Evolutionary conservation across 2,113 vertebrate species (phyloP), one percentile per base, ranked within the genome.

Genomic region (Pygathrix nemaeus): DNA sequence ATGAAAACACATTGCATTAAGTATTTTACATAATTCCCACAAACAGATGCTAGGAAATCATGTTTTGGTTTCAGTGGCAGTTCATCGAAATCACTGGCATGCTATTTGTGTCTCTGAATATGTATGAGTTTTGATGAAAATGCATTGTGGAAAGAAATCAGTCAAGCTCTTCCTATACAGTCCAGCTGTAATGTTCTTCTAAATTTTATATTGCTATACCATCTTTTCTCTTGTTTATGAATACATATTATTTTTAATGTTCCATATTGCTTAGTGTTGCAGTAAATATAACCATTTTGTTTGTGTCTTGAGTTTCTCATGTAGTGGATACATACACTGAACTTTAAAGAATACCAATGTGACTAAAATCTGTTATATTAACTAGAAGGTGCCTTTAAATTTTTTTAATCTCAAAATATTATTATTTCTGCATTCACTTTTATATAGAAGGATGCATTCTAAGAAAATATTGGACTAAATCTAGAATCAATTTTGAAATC

Each of bases 81-180:
- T 73, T 94, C 72, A 27, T 21, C 78, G 88, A 96, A 66, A 81
- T 96, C 13, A 35, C 40, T 23, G 72, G 48, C 8, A 6, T 11
- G 23, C 52, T 73, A 10, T 93, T 91, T 91, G 52, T 94, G 66
- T 93, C 3, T 0, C 78, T 97, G 91, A 96, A 91, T 97, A 95
- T 91, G 88, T 88, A 95, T 95, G 93, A 93, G 48, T 81, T 92
- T 85, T 82, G 90, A 96, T 70, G 59, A 85, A 91, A 96, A 93
- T 80, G 83, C 55, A 73, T 92, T 48, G 50, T 88, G 40, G 66
- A 61, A 94, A 78, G 57, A 94, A 96, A 93, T 87, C 93, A 82
- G 27, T 1, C n/a, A 52, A 82, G 30, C 75, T 88, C 40, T 80
- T 91, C 81, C 55, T 70, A 61, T 20, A 25, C 57, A 88, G 82